Conservation (phyloP, 2,888 invertebrate genomes). For the Chrysopilus asiliformis region DNA sequence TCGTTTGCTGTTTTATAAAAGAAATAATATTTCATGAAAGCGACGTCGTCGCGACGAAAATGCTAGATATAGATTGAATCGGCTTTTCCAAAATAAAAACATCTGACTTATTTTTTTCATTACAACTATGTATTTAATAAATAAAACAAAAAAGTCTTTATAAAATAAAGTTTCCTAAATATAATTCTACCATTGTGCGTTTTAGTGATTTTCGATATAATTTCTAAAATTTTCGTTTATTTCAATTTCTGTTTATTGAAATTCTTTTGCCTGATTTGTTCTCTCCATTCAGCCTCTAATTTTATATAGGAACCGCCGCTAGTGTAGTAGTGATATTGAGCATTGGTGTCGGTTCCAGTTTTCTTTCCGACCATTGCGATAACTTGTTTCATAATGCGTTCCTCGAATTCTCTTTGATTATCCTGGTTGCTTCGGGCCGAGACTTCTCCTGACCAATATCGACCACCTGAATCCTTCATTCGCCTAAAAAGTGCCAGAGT, state of each 20-base stretch:
- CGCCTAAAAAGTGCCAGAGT: slow-evolving; percentile 6
- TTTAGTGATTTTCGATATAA: not conserved
- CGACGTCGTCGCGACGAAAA: too few species aligned
- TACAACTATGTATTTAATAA: too few species aligned
- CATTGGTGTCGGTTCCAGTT: slow-evolving; percentile 26
- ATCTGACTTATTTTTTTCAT: not conserved
- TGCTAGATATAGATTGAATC: too few species aligned
- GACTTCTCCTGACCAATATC: slow-evolving; percentile 61
- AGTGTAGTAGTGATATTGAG: slow-evolving; percentile 19
- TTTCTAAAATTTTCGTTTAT: slow-evolving; percentile 1
- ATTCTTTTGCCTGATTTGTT: slow-evolving; percentile 34
- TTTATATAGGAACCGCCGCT: slow-evolving; percentile 61
- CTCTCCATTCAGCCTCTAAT: slow-evolving; percentile 66
- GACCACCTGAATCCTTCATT: slow-evolving; percentile 31
- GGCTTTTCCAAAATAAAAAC: too few species aligned
- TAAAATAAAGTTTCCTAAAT: too few species aligned
- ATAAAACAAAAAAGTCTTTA: too few species aligned
- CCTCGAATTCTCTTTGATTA: slow-evolving; percentile 72
- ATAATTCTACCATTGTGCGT: not conserved
- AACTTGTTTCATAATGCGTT: slow-evolving; percentile 49
- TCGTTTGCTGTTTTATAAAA: too few species aligned
- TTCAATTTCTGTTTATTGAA: slow-evolving; percentile 11
- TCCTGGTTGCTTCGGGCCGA: slow-evolving; percentile 79
- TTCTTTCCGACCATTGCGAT: slow-evolving; percentile 29
- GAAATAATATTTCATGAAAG: too few species aligned